Base-by-base conservation (phyloP, 1,140 invertebrate species). In the Pogonomyrmex californicus region DNA sequence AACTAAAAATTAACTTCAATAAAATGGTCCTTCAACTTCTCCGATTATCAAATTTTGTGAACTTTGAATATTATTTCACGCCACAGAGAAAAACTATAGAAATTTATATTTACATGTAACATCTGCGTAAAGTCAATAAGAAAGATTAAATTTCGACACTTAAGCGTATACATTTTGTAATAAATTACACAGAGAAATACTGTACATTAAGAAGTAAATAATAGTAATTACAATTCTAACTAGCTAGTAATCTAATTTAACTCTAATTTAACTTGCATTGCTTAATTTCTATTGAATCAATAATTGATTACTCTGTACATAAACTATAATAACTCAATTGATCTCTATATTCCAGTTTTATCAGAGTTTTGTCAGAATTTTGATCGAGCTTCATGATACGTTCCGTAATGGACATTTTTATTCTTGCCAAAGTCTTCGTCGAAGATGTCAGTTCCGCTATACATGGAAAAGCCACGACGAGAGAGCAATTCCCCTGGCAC, bases 381-480 rank as follows among this genome's bases (percentile, higher is more conserved):
- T 12, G 93, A 94, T 33, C 89, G 71, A 38, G 71, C 87, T n/a
- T 94, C 94, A 4, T 89, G 77, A 14, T 93, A 91, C 2, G 75
- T 79, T 7, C 90, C 91, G 30, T 63, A 81, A 1, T 82, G 60
- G 47, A 82, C 76, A 30, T 89, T 91, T 33, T 73, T 90, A 51
- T 88, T 88, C 9, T 85, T 71, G 23, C 66, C 87, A 14, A 91
- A 91, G 23, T 94, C 93, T 2, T 93, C 91, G 47, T 87, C 85
- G 36, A 92, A 88, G 47, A 83, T 82, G 51, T 93, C 91, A 17
- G 85, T 49, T 17, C 94, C 94, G 63, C 90, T 93, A 86, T 95
- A 95, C 93, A 95, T 95, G 3, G 94, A 94, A 38, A 93, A 95
- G 41, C 94, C 94, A 23, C 94, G 92, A 38, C 94, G 91, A 9